Evolutionary conservation across 2,113 vertebrate genomes (phyloP), one percentile per base, ranked within the genome.

Genomic region (Cathartes aura): DNA sequence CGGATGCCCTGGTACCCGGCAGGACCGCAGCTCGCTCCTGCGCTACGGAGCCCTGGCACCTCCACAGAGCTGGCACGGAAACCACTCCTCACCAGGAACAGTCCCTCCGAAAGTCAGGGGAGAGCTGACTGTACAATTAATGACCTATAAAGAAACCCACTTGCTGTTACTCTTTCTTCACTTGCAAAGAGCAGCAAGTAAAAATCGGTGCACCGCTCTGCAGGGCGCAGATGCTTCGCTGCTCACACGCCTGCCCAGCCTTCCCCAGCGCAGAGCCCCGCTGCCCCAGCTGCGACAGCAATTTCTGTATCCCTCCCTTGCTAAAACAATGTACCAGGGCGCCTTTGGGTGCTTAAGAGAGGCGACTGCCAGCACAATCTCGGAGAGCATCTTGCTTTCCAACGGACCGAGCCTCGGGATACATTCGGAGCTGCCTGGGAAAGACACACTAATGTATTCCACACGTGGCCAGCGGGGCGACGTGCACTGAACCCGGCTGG

Each of bases 51-150:
- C 34, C 26, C 22, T 18, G 63, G 20, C 20, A 48, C 29, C 21
- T 45, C 73, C 1, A 3, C 3, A 0, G 19, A 75, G 56, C 17
- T 3, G 0, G 12, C 45, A 59, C 1, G 0, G 58, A 74, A 79
- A 42, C 13, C 40, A n/a, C n/a, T 59, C n/a, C 19, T 8, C 40
- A 6, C 17, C 11, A 38, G 32, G 13, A n/a, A 59, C 5, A 45
- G 32, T 34, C 52, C 53, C 24, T 32, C 11, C 12, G 62, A 63
- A 80, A 95, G 43, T 55, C 52, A 48, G 23, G 18, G 45, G 11
- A 74, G 60, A 68, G 47, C 27, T 50, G 42, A 60, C n/a, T 12
- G 50, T 11, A 45, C 47, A 50, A n/a, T n/a, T 80, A 75, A 70
- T 0, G 1, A 38, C 23, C 43, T 64, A 40, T 4, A 45, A 53